Percentiles rank a stretch among this genome's conserved stretches.
phyloP scores from a whole-genome alignment of 1,140 invertebrate genomes.

The Thrips palmi region DNA sequence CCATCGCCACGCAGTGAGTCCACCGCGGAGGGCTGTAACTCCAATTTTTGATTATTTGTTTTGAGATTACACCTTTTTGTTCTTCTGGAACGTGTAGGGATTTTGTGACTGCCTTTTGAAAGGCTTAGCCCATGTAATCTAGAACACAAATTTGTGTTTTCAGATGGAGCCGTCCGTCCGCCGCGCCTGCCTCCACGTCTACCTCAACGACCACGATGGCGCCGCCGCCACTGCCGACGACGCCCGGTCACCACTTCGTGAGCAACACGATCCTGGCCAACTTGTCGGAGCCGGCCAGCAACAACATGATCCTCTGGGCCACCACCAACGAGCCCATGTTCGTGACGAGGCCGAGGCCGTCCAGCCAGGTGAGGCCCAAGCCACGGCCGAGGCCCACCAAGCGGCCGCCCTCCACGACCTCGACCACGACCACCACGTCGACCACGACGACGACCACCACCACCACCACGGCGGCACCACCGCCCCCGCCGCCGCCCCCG shows the following conservation, averaged over 20 bases:
- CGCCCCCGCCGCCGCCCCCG: conserved; percentile 15
- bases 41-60: no score
- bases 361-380: conserved; percentile 3
- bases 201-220: conserved; percentile 19
- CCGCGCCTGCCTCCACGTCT: no score
- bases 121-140: no score
- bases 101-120: no score
- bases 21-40: no score
- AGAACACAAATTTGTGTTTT: no score
- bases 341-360: conserved; percentile 13
- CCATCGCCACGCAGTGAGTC: no score
- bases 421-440: conserved; percentile 10
- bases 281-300: conserved; percentile 1
- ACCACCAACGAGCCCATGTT: conserved; percentile 11
- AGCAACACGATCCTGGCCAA: neutral
- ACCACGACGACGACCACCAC: conserved; percentile 16
- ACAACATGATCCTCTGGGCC: neutral
- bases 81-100: no score
- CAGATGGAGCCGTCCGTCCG: no score
- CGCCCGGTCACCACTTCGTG: neutral
- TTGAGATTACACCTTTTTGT: no score
- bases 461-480: conserved; percentile 13
- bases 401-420: conserved; percentile 13
- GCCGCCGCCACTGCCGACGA: conserved; percentile 2
- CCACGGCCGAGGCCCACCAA: conserved; percentile 12